phyloP scores from a whole-genome alignment of 2,888 invertebrate species.

The Apotomis betuletana region DNA sequence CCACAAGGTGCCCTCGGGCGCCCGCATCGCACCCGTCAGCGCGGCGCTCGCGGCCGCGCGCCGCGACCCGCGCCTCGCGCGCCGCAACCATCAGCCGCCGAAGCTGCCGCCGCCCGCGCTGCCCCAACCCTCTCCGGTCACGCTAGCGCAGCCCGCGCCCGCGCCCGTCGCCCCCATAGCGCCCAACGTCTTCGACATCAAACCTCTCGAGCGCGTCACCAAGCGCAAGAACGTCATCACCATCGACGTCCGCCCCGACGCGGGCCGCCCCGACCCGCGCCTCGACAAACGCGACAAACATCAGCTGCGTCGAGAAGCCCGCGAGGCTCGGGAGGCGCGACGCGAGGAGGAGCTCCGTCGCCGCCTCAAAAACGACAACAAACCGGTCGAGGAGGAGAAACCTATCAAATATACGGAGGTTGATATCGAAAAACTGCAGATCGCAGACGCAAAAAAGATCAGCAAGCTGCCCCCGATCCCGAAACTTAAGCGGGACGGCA shows the following conservation, averaged over 20 bases:
- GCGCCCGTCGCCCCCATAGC: slow-evolving; percentile 59
- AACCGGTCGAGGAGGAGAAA: slow-evolving; percentile 32
- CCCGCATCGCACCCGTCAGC: slow-evolving; percentile 73
- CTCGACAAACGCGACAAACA: slow-evolving; percentile 41
- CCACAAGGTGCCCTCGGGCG: slow-evolving; percentile 53
- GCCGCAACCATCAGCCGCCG: slow-evolving; percentile 47
- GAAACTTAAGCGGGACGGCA: slow-evolving; percentile 59
- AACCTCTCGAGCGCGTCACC: slow-evolving; percentile 71
- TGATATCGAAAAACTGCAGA: slow-evolving; percentile 56
- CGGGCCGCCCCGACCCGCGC: slow-evolving; percentile 54
- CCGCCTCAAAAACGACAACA: slow-evolving; percentile 33
- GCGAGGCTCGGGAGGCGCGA: slow-evolving; percentile 41
- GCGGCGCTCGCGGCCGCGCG: slow-evolving; percentile 64
- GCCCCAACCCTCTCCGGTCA: slow-evolving; percentile 34
- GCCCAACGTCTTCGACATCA: slow-evolving; percentile 77
- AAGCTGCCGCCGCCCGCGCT: slow-evolving; percentile 52
- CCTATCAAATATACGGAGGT: slow-evolving; percentile 45
- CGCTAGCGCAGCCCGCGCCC: background rate
- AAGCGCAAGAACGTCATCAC: slow-evolving; percentile 78
- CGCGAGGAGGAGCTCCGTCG: slow-evolving; percentile 33
- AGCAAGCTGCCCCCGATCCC: slow-evolving; percentile 77
- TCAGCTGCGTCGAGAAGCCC: slow-evolving; percentile 11
- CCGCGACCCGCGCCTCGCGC: slow-evolving; percentile 63
- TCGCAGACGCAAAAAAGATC: slow-evolving; percentile 64
- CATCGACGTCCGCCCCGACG: slow-evolving; percentile 69